These are phyloP conservation scores for Euschistus heros DNA, from an alignment of 1,140 invertebrate species.

Conservation along the genomic window DNA sequence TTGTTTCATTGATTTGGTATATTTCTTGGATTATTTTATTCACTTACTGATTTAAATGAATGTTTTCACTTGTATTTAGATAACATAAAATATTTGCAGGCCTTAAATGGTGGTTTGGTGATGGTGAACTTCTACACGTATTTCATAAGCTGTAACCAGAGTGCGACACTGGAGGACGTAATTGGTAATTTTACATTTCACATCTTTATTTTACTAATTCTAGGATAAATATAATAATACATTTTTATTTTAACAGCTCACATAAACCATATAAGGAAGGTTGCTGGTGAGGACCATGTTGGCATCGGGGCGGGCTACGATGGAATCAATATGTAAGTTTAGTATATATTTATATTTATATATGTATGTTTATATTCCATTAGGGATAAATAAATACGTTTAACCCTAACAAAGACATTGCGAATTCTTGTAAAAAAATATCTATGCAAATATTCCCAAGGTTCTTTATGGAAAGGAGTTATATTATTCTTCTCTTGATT, in stretches of 20 bases:
- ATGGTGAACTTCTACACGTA: constrained; percentile 83
- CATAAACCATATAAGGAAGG: constrained; percentile 72
- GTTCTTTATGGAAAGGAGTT: too few relatives aligned
- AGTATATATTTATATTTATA: neutral
- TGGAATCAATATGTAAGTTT: constrained; percentile 70
- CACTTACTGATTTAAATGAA: too few relatives aligned
- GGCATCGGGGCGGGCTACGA: constrained; percentile 82
- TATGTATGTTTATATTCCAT: neutral
- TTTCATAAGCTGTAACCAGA: constrained; percentile 65
- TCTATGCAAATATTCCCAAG: too few relatives aligned
- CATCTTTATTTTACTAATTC: neutral
- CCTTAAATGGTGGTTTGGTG: constrained; percentile 69
- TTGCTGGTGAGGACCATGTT: constrained; percentile 75
- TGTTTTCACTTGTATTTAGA: too few relatives aligned
- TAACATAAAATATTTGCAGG: too few relatives aligned
- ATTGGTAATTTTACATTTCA: constrained; percentile 45
- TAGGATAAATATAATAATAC: neutral
- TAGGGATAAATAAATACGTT: neutral
- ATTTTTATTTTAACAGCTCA: constrained; percentile 53
- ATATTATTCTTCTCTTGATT: too few relatives aligned
- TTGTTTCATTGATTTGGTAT: too few relatives aligned
- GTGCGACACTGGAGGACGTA: constrained; percentile 63
- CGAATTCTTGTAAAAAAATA: too few relatives aligned
- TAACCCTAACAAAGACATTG: too few relatives aligned
- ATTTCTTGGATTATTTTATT: too few relatives aligned